These are phyloP conservation scores for Motacilla tschutschensis DNA, from an alignment of 2,113 vertebrate genomes.

Conservation along the genomic window DNA sequence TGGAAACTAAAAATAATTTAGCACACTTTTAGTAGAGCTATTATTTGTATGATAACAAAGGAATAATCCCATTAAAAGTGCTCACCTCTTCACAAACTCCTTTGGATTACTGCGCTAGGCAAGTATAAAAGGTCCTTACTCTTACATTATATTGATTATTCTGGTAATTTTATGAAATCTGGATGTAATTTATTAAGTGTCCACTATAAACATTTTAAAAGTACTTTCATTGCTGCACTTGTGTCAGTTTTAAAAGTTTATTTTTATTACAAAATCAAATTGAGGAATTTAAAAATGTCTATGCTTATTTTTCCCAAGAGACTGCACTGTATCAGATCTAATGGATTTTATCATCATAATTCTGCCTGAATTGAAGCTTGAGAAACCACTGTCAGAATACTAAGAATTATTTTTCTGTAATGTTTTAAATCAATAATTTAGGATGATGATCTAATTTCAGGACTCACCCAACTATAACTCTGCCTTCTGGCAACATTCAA, in stretches of 20 bases:
- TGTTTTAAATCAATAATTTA: conserved; percentile 41
- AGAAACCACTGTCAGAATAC: background rate
- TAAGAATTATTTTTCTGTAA: conserved; percentile 25
- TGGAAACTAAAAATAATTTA: conserved; percentile 25
- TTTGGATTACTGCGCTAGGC: background rate
- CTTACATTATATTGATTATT: background rate
- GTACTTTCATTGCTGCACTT: background rate
- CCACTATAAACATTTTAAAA: background rate
- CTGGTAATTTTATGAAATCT: background rate
- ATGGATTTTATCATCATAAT: background rate
- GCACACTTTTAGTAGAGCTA: background rate
- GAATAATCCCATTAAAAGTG: background rate
- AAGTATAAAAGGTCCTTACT: background rate
- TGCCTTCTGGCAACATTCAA: conserved; percentile 27
- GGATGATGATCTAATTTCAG: conserved; percentile 38
- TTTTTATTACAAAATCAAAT: background rate
- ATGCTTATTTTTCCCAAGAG: background rate
- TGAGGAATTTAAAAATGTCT: background rate
- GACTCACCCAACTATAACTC: conserved; percentile 16
- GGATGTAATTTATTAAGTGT: background rate
- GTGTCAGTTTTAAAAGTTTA: background rate
- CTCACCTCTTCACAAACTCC: background rate
- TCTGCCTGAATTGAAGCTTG: background rate
- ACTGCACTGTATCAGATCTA: background rate
- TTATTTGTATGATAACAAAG: background rate